Conservation (phyloP, 2,797 vertebrate genomes). For the Thripadectes ignobilis region DNA sequence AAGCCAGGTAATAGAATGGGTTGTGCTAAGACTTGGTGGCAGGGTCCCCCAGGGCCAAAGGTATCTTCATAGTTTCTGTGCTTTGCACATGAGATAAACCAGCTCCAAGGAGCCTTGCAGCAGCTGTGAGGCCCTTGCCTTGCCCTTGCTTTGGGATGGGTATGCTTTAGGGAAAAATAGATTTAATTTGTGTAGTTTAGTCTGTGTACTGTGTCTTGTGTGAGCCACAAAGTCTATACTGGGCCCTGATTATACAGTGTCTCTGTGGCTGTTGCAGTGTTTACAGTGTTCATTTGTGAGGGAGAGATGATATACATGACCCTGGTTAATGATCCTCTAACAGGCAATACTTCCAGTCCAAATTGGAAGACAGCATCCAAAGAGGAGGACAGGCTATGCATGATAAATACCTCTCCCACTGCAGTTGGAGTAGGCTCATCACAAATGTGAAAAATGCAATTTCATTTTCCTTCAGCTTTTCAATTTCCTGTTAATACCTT, state of each 20-base stretch:
- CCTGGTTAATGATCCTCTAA: constrained; percentile 19
- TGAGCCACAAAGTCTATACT: background rate
- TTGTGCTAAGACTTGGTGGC: background rate
- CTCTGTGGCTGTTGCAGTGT: background rate
- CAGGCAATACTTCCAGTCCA: background rate
- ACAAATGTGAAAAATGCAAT: background rate
- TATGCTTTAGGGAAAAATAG: background rate
- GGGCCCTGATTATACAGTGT: background rate
- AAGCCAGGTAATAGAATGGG: background rate
- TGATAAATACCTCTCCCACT: background rate
- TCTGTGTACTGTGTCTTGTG: background rate
- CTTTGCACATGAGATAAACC: accelerated
- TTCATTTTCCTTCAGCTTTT: constrained; percentile 12
- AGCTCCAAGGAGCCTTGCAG: background rate
- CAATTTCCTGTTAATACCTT: constrained; percentile 4
- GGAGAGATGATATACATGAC: background rate
- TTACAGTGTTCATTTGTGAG: background rate
- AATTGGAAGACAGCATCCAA: background rate
- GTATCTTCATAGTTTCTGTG: background rate
- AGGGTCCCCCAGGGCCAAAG: background rate
- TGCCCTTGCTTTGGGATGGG: background rate
- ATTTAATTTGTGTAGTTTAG: background rate
- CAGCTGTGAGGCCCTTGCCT: background rate
- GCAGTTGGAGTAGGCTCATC: background rate
- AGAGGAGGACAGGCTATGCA: background rate